Base-by-base conservation (phyloP, 2,797 vertebrate species). In the Loriculus beryllinus region DNA sequence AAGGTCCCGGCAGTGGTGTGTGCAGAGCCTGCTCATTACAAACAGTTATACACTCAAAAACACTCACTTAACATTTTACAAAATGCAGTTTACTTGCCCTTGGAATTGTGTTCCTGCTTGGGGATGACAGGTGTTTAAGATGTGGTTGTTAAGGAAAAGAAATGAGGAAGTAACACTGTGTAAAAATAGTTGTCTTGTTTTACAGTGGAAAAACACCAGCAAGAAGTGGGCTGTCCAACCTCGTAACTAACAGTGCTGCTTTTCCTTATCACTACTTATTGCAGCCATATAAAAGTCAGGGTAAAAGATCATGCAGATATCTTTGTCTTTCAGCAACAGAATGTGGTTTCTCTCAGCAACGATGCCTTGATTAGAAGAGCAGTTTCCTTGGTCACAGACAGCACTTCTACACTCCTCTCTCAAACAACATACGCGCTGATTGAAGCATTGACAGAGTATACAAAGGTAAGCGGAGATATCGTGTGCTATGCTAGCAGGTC, bases 341-440 rank as follows among this genome's bases (percentile, higher is more conserved):
- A 98, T 65, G 89, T 98, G 0, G 37, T 49, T 31, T 97, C 97
- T 82, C 98, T 99, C 35, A 98, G 99, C 56, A 99, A 99, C 0
- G 99, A 99, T 14, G 98, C 98, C 16, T 93, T 99, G 72, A 98
- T 99, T 97, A 98, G 94, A 75, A 98, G 99, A 87, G 99, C 99
- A 0, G 98, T 98, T 39, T 99, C 98, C 48, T 65, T 99, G 97
- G 99, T 98, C 12, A 99, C 99, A 12, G 98, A 99, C 92, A 99
- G 99, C 48, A 99, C 99, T 11, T 98, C 98, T 69, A 99, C 98
- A 5, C 99, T 99, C 84, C 98, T 99, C 84, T 99, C 99, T 42
- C 99, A 99, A 96, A 98, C 98, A 65, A 99, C 99, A 0, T 98
- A 99, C 3, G 99, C 99, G 0, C 77, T 99, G 65, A 98, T 99